Conservation (phyloP, 2,888 invertebrate genomes). For the Anoplius nigerrimus region DNA sequence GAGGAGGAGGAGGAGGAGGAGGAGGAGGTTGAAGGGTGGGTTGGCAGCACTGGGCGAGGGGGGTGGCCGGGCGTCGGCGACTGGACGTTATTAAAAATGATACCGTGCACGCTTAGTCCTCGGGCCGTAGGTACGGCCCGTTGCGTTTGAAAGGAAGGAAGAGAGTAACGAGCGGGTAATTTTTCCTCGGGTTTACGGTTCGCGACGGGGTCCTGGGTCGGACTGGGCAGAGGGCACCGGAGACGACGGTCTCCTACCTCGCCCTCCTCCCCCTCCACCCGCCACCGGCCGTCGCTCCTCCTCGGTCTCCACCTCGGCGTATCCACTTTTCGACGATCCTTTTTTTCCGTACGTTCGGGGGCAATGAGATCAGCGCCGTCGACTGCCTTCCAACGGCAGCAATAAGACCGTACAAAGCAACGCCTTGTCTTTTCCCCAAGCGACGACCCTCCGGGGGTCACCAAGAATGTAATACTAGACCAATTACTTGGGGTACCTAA, state of each 20-base stretch:
- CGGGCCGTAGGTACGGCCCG: no score
- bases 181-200: constrained; percentile 4
- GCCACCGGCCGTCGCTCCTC: not conserved
- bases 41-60: no score
- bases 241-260: no score
- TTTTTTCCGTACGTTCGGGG: constrained; percentile 2
- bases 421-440: constrained; percentile 51
- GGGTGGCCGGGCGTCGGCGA: no score
- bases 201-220: not conserved
- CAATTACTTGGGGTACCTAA: constrained; percentile 65
- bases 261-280: no score
- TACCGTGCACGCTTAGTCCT: no score
- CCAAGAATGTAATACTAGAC: constrained; percentile 70
- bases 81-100: no score
- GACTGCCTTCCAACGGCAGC: constrained; percentile 34
- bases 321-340: constrained; percentile 1
- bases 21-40: no score
- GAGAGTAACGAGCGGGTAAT: constrained; percentile 1
- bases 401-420: constrained; percentile 59
- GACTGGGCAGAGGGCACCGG: no score
- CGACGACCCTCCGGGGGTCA: constrained; percentile 50
- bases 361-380: constrained; percentile 43
- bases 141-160: no score
- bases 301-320: not conserved
- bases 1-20: no score